Evolutionary conservation across 1,140 invertebrate species (phyloP).

Genomic region (Polypedilum pembai): DNA sequence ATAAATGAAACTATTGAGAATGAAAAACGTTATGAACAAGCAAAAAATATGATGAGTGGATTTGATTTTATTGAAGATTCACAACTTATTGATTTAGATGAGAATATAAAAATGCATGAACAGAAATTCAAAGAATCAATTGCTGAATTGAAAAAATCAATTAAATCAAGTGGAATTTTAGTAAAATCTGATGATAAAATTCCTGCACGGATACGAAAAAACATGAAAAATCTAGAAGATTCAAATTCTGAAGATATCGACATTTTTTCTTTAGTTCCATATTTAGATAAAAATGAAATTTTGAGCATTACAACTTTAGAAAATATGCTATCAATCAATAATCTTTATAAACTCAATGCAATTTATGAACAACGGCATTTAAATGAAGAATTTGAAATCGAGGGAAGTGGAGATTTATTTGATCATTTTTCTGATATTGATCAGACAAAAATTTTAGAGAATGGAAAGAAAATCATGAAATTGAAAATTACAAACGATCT

Average conservation of each 20-base stretch:
- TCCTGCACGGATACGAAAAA: constrained; percentile 33
- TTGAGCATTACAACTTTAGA: neutral
- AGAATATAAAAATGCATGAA: constrained; percentile 28
- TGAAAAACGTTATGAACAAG: constrained; percentile 40
- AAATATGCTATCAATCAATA: constrained; percentile 2
- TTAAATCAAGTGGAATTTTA: constrained; percentile 37
- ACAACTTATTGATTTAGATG: constrained; percentile 27
- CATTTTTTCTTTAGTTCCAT: constrained; percentile 32
- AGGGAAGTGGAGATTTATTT: constrained; percentile 40
- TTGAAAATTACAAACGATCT: neutral
- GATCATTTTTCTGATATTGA: constrained; percentile 39
- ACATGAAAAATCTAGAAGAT: neutral
- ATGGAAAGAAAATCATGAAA: neutral
- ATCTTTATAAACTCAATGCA: constrained; percentile 20
- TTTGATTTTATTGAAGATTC: constrained; percentile 33
- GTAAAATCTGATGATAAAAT: constrained; percentile 30
- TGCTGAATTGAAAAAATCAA: constrained; percentile 38
- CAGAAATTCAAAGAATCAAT: constrained; percentile 38
- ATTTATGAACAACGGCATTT: neutral
- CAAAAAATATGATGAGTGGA: constrained; percentile 40
- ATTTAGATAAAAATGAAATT: constrained; percentile 36
- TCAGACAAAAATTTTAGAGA: neutral
- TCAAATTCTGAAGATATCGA: neutral
- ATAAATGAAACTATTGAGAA: constrained; percentile 43
- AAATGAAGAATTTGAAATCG: constrained; percentile 34